Percentiles rank a stretch among this genome's conserved stretches.
Evolutionary conservation across 2,113 vertebrate genomes (phyloP).

Genomic region (Polypterus bichir): DNA sequence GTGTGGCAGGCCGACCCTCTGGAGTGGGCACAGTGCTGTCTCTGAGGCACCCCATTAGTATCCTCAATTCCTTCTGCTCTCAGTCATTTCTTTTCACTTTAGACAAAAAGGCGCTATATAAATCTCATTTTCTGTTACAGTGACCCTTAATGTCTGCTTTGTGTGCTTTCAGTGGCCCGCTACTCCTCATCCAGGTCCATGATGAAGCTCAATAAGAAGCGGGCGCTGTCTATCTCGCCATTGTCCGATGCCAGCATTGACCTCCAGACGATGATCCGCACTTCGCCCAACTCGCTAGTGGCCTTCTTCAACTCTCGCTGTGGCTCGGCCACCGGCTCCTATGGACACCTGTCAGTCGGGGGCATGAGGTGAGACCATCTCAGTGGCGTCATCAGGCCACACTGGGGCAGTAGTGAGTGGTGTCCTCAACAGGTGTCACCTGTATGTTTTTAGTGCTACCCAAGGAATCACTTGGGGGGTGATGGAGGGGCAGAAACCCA

Average conservation of each 20-base stretch:
- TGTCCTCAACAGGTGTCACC: background rate
- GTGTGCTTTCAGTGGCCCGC: constrained; percentile 52
- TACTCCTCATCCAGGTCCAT: constrained; percentile 77
- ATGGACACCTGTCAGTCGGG: constrained; percentile 86
- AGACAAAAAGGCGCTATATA: too few relatives aligned
- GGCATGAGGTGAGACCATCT: constrained; percentile 67
- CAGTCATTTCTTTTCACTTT: too few relatives aligned
- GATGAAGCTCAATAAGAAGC: constrained; percentile 84
- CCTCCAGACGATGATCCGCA: constrained; percentile 90
- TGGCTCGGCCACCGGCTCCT: constrained; percentile 69
- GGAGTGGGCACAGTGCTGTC: too few relatives aligned
- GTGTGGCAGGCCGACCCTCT: too few relatives aligned
- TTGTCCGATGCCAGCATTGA: constrained; percentile 87
- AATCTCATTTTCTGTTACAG: too few relatives aligned
- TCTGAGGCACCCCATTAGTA: too few relatives aligned
- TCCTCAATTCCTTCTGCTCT: too few relatives aligned
- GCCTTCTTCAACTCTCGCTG: constrained; percentile 92
- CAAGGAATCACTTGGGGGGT: background rate
- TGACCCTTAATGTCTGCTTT: background rate
- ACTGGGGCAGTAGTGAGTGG: background rate
- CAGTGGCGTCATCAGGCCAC: background rate
- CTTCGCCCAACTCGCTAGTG: constrained; percentile 88
- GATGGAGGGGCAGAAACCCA: background rate
- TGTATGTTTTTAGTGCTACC: background rate
- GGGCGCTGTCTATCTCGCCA: constrained; percentile 87